Evolutionary conservation across 2,113 vertebrate genomes (phyloP), one percentile per base, ranked within the genome.

Genomic region (Oophaga pumilio): DNA sequence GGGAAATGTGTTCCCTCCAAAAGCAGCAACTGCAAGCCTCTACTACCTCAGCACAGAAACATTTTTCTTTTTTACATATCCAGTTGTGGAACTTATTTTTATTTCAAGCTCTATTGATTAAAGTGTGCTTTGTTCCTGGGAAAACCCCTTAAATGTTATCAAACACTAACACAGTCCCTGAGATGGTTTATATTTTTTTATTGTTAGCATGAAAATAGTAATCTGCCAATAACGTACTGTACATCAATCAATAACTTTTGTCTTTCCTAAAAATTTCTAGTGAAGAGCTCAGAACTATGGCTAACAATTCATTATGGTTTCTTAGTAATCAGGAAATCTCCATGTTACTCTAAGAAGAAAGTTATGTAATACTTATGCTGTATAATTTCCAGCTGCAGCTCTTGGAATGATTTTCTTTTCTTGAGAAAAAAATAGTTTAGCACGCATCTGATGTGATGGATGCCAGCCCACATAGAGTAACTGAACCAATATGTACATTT

Each of bases 311-410:
- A 59, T 59, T 79, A 28, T 69, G 26, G 59, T 57, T 80, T 71
- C 76, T 79, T n/a, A 57, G 52, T 79, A 20, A 26, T 77, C 24
- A 57, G 52, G 64, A 86, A 26, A 50, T 53, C 64, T 69, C n/a
- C n/a, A 79, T 68, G 50, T 86, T 57, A 86, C 76, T 71, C 64
- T 71, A 26, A 9, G 7, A 8, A 28, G 26, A 80, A n/a, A 62
- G 76, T 86, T 80, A 80, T 86, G 85, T 50, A 86, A 86, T 69
- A 86, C 18, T 64, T n/a, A n/a, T n/a, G n/a, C n/a, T 66, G n/a
- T 69, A 79, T 86, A 43, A 86, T 86, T 71, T 80, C 76, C 85
- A 86, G 85, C 85, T 86, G 76, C 76, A 80, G 62, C 62, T 50
- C 52, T 71, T 79, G 76, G 60, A 78, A 86, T 17, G 22, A 86